Base-by-base conservation (phyloP, 2,888 invertebrate species). In the Aromia moschata region DNA sequence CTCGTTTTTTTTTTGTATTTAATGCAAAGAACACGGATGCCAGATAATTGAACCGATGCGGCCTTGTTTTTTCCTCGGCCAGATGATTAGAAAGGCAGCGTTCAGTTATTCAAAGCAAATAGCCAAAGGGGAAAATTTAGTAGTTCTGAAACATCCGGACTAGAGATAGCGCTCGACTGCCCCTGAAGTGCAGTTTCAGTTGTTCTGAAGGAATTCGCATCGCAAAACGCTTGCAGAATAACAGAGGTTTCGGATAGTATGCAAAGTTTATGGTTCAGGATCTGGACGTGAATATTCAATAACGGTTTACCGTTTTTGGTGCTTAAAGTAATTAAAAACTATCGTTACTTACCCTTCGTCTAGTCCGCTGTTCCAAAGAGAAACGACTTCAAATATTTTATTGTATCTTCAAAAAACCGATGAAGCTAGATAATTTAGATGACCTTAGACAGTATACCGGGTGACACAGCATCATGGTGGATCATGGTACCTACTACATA, bases 171-270 rank as follows among this genome's bases (percentile, higher is more conserved):
- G 16, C 25, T 11, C 20, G 25, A 18, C 12, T 25, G 20, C 44
- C 36, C 33, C 12, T 54, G 20, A 54, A 37, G 56, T 60, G 60
- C 57, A 49, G 38, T 62, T 58, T 62, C 58, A 54, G 61, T 58
- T 58, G 47, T 58, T 62, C 47, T 38, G 30, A 38, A 58, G 53
- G 31, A 43, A 60, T 52, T 53, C 38, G 31, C 30, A 45, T 53
- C 36, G 54, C 47, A 58, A 15, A n/a, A 58, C 58, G 58, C 38
- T 62, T 14, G 47, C 47, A 33, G 54, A 58, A 62, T 62, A 58
- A 58, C 38, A 11, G 10, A 15, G 17, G 41, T 18, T 41, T 15
- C 17, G 41, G 18, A 18, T 16, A 14, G 1, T 41, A 41, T 16
- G 17, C 18, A 18, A 25, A 25, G 25, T 41, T 16, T 2, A 41